Conservation (phyloP, 2,797 vertebrate genomes). For the Sebastes taczanowskii region DNA sequence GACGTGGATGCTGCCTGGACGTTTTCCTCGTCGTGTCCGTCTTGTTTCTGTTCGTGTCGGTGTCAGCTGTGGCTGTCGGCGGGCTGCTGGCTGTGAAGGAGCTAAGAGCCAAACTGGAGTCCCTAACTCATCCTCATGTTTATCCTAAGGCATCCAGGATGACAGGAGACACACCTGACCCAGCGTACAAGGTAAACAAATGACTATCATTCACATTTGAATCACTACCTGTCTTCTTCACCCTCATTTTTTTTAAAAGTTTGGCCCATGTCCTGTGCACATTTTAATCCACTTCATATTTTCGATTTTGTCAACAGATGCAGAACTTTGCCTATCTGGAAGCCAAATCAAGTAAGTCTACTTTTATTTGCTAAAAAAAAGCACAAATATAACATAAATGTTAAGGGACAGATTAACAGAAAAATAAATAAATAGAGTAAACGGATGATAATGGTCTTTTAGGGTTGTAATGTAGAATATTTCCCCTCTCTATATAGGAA, state of each 20-base stretch:
- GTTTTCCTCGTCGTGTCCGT: constrained; percentile 66
- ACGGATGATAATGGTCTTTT: background rate
- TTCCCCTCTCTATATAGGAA: background rate
- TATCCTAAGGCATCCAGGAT: rapidly evolving
- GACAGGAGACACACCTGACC: rapidly evolving
- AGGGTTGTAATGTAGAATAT: no score
- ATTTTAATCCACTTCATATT: background rate
- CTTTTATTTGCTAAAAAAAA: background rate
- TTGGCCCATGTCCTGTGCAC: background rate
- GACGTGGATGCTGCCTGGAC: constrained; percentile 63
- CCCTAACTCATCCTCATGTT: rapidly evolving
- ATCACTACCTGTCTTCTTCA: rapidly evolving
- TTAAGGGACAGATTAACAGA: rapidly evolving
- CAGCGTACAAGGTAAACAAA: constrained; percentile 44
- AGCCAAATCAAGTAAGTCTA: constrained; percentile 38
- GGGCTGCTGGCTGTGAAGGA: constrained; percentile 17
- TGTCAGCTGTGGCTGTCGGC: constrained; percentile 26
- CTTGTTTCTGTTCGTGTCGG: constrained; percentile 52
- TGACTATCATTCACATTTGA: background rate
- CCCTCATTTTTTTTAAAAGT: rapidly evolving
- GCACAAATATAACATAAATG: background rate
- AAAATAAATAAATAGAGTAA: background rate
- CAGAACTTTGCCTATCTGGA: constrained; percentile 55
- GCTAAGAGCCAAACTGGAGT: background rate
- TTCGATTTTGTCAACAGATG: constrained; percentile 46